These are phyloP conservation scores for Morone chrysops DNA, from an alignment of 2,113 vertebrate species.

Conservation along the genomic window DNA sequence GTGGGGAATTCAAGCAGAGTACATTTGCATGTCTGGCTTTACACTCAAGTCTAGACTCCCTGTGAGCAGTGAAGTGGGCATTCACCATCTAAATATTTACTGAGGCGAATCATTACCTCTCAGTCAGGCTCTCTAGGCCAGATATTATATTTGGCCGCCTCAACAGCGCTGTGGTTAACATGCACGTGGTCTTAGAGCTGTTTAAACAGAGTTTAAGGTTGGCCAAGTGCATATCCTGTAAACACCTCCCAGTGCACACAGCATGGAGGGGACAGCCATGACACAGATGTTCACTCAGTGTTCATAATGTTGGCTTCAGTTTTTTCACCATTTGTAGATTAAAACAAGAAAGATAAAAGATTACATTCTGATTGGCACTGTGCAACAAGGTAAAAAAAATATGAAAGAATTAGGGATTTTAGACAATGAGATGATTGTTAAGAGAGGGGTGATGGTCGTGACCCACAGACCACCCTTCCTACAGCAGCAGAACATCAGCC, in stretches of 20 bases:
- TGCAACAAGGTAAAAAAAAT: no score
- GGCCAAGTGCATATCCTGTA: constrained; percentile 31
- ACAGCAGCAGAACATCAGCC: neutral
- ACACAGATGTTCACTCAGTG: neutral
- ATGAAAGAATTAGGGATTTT: constrained; percentile 2
- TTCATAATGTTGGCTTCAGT: neutral
- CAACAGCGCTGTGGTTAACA: neutral
- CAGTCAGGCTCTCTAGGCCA: constrained; percentile 13
- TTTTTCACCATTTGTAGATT: neutral
- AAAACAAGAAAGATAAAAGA: neutral
- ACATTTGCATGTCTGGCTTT: neutral
- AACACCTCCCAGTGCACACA: neutral
- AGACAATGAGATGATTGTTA: neutral
- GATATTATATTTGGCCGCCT: constrained; percentile 38
- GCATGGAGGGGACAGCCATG: neutral
- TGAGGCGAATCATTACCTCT: constrained; percentile 14
- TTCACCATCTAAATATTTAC: constrained; percentile 50
- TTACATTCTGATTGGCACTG: neutral
- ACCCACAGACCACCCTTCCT: neutral
- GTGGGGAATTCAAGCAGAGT: neutral
- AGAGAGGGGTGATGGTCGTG: neutral
- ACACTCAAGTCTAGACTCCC: neutral
- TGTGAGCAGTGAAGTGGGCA: constrained; percentile 9
- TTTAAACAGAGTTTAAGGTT: constrained; percentile 38
- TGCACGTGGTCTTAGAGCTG: neutral